Base-by-base conservation (phyloP, 2,888 invertebrate genomes). In the Meandrusa payeni region DNA sequence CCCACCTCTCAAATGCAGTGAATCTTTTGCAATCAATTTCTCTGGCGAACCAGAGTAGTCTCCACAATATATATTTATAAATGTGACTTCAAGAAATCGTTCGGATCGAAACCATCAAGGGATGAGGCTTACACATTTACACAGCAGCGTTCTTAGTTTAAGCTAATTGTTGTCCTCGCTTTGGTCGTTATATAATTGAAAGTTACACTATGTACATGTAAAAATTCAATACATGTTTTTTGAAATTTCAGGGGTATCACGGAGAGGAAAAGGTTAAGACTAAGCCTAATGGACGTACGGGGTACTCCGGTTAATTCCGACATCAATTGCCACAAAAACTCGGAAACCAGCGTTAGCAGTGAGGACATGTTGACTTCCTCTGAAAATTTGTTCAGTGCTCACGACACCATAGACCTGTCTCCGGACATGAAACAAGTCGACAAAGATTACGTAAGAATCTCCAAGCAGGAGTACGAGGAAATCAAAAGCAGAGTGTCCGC, bases 381-480 rank as follows among this genome's bases (percentile, higher is more conserved):
- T 17, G 83, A 85, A 59, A 68, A 77, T 63, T 67, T 85, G 61
- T 85, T 86, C 69, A 75, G 68, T 56, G 61, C 81, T 46, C 76
- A 83, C 57, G 81, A 89, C 68, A 79, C 86, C 1, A 80, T 80
- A 42, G 80, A 82, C 58, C 63, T 86, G 47, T 82, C 78, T 2
- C 70, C 83, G 2, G 79, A 78, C 52, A 78, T 61, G 76, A 87
- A 63, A 72, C 87, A 60, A 55, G 52, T 55, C 0, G 70, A 82
- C 24, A 85, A 82, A 55, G 93, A 93, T 59, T 93, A 92, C 60
- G 92, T 94, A 2, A 88, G 91, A 54, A 92, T 94, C 57, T 90
- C 93, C 2, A 93, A 93, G 75, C 91, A 89, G 44, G 94, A 94
- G 71, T 94, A 94, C 57, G 93, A 94, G 69, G 93, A 92, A 54